Base-by-base conservation (phyloP, 1,140 invertebrate genomes). In the Pararge aegeria region DNA sequence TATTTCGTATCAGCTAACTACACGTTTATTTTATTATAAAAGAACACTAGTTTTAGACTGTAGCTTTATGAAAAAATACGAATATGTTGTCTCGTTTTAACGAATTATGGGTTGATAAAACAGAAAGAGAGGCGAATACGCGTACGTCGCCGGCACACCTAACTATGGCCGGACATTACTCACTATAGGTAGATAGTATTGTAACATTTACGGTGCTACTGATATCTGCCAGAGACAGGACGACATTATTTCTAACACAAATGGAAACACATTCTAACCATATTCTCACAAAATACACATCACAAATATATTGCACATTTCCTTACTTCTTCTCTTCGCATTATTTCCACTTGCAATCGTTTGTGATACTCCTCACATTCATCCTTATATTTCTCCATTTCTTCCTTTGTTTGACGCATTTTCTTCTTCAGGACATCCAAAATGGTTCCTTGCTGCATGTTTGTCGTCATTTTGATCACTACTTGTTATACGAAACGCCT, bases 391-490 rank as follows among this genome's bases (percentile, higher is more conserved):
- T 96, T 95, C 89, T 99, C 98, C 94, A 97, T 96, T 92, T 99
- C 98, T 87, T 98, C 97, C 92, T 98, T 98, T 64, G 98, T 97
- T 87, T 97, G 96, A 74, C 96, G 94, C 98, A 99, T 99, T 94
- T 99, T 99, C 93, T 98, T 98, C 93, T 99, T 99, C 69, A 99
- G 93, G 74, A 98, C 96, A 92, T 98, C 97, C 80, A 98, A 92
- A 67, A 98, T 93, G 74, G 95, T 95, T 77, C 95, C 95, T 77
- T 93, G 93, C 83, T 94, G 94, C 91, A 96, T 93, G 91, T 95
- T 96, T 76, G 95, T 94, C 91, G 95, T 95, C 95, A 96, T 97
- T 91, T 93, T 80, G 79, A 75, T 63, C 74, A 86, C 77, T 87
- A 82, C 83, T 70, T 83, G 77, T 90, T 86, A 78, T 78, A 77